These are phyloP conservation scores for Amphiprion percula DNA, from an alignment of 2,113 vertebrate genomes.

Conservation along the genomic window DNA sequence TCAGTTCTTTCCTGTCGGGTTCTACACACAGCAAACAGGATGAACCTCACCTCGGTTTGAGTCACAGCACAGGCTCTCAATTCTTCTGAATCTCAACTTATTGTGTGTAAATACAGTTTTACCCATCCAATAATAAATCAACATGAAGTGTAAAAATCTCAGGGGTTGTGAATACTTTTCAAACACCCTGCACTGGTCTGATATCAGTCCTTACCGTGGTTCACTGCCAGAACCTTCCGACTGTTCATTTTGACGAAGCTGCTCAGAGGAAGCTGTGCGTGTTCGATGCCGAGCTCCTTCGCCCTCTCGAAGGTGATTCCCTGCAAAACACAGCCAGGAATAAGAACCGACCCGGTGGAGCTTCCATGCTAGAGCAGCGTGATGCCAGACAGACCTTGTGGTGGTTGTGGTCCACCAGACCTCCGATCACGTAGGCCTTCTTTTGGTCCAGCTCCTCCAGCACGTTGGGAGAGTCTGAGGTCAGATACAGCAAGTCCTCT, in stretches of 20 bases:
- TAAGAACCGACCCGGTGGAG: not conserved
- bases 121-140: too few species aligned
- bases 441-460: conserved; percentile 91
- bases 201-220: conserved; percentile 89
- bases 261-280: conserved; percentile 94
- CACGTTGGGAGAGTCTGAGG: conserved; percentile 95
- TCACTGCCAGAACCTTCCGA: conserved; percentile 95
- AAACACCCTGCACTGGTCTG: too few species aligned
- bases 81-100: too few species aligned
- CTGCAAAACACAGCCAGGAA: conserved; percentile 71
- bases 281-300: conserved; percentile 88
- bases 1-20: too few species aligned
- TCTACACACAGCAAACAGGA: too few species aligned
- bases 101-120: too few species aligned
- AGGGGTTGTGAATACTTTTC: too few species aligned
- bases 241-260: conserved; percentile 98
- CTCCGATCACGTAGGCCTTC: conserved; percentile 96
- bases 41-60: too few species aligned
- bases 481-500: conserved; percentile 95
- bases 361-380: rapidly evolving
- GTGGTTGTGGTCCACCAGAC: conserved; percentile 98
- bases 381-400: conserved; percentile 88
- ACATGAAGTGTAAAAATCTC: too few species aligned
- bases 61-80: too few species aligned
- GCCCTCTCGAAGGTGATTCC: conserved; percentile 92